These are phyloP conservation scores for Apis laboriosa DNA, from an alignment of 1,140 invertebrate genomes.

Conservation along the genomic window DNA sequence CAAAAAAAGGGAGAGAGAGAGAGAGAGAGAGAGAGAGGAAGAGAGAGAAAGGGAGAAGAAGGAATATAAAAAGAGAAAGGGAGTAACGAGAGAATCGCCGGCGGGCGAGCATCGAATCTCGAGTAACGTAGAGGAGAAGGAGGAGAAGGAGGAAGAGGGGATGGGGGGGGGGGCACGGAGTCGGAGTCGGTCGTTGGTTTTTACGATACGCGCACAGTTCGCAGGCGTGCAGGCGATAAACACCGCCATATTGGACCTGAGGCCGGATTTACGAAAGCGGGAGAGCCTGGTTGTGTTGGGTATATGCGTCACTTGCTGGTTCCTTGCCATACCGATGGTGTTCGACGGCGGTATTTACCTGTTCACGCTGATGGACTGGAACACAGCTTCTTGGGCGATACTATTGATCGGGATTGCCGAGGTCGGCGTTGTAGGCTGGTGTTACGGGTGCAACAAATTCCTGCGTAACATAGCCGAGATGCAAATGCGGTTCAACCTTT, in stretches of 20 bases:
- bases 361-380: conserved; percentile 90
- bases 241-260: conserved; percentile 87
- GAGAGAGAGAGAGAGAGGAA: neutral
- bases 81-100: conserved; percentile 38
- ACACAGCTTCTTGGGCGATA: conserved; percentile 92
- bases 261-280: conserved; percentile 84
- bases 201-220: conserved; percentile 81
- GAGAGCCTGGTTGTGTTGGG: conserved; percentile 83
- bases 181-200: conserved; percentile 53
- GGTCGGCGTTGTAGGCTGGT: conserved; percentile 86
- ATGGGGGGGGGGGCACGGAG: too few species aligned
- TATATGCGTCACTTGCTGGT: conserved; percentile 84
- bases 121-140: conserved; percentile 20
- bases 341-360: conserved; percentile 88
- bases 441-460: conserved; percentile 85
- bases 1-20: conserved; percentile 3
- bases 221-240: conserved; percentile 91
- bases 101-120: conserved; percentile 24
- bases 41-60: neutral
- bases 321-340: conserved; percentile 86
- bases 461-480: conserved; percentile 82
- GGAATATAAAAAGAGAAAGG: conserved; percentile 18
- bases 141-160: neutral
- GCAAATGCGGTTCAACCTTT: conserved; percentile 81
- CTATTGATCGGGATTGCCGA: conserved; percentile 88